phyloP scores from a whole-genome alignment of 2,113 vertebrate genomes.

The rat (Rattus norvegicus) region DNA sequence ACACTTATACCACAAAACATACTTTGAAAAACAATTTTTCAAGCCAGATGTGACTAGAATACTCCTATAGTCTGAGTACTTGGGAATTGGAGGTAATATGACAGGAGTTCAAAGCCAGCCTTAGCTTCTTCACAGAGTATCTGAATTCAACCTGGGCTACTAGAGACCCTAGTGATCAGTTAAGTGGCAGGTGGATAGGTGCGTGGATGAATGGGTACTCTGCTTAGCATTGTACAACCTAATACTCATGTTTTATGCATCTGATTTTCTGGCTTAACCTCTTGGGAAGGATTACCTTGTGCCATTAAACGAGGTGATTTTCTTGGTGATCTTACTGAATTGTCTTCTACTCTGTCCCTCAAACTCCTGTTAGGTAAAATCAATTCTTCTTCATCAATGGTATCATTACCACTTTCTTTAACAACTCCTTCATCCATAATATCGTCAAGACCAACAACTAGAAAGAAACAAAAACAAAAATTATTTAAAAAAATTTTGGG shows the following conservation, averaged over 20 bases:
- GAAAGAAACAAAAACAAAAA: constrained; percentile 72
- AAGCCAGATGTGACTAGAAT: background rate
- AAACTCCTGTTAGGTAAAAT: constrained; percentile 86
- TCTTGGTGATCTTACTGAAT: constrained; percentile 86
- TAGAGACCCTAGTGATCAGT: background rate
- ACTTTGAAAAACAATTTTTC: background rate
- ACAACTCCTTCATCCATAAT: constrained; percentile 90
- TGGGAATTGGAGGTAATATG: background rate
- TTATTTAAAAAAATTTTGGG: constrained; percentile 58
- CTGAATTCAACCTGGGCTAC: background rate
- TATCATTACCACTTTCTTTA: constrained; percentile 88
- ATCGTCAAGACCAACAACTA: constrained; percentile 90
- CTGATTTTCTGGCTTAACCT: constrained; percentile 48
- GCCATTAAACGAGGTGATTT: constrained; percentile 91
- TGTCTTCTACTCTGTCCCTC: constrained; percentile 87
- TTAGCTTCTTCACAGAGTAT: background rate
- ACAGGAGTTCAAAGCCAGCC: background rate
- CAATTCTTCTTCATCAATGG: constrained; percentile 89
- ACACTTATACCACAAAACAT: constrained; percentile 10
- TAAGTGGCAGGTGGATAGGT: background rate
- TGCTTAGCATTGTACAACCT: background rate
- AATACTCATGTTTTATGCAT: constrained; percentile 35
- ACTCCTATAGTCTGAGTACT: background rate
- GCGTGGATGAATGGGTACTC: too few species aligned
- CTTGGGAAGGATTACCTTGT: constrained; percentile 86